phyloP scores from a whole-genome alignment of 2,888 invertebrate species.

The Drosophila meridiana region DNA sequence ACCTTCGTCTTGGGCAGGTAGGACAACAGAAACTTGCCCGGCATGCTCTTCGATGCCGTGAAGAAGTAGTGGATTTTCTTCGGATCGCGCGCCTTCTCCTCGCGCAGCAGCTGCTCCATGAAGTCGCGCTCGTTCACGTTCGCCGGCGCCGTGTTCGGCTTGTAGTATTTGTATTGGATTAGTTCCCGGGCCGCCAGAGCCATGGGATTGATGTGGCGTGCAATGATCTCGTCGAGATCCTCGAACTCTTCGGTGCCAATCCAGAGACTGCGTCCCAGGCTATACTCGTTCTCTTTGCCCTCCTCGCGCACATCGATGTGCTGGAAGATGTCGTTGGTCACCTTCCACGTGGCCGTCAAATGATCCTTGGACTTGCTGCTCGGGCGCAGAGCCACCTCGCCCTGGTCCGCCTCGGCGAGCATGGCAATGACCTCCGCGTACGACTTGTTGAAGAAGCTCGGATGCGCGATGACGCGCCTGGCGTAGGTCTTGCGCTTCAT shows the following conservation, averaged over 20 bases:
- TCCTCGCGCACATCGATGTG: constrained; percentile 98
- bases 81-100: constrained; percentile 94
- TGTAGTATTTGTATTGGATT: constrained; percentile 95
- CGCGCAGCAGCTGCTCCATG: constrained; percentile 93
- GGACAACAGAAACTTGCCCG: constrained; percentile 96
- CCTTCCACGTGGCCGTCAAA: constrained; percentile 99
- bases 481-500: constrained; percentile 87
- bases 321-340: constrained; percentile 96
- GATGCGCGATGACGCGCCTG: constrained; percentile 98
- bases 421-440: constrained; percentile 96
- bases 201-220: constrained; percentile 98
- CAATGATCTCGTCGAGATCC: constrained; percentile 99
- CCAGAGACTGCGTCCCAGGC: constrained; percentile 94
- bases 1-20: constrained; percentile 94
- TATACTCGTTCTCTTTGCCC: constrained; percentile 98
- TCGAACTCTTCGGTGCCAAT: constrained; percentile 98
- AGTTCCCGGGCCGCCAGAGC: constrained; percentile 96
- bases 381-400: constrained; percentile 97
- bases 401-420: constrained; percentile 96
- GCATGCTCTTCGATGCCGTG: constrained; percentile 93
- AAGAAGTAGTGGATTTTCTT: constrained; percentile 95
- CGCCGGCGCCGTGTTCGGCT: constrained; percentile 89
- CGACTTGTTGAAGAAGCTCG: constrained; percentile 98
- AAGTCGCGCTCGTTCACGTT: constrained; percentile 88
- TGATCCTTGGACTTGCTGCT: constrained; percentile 99